phyloP scores from a whole-genome alignment of 92 coral and sea anemone species.

The Epizoanthus ramosus region DNA sequence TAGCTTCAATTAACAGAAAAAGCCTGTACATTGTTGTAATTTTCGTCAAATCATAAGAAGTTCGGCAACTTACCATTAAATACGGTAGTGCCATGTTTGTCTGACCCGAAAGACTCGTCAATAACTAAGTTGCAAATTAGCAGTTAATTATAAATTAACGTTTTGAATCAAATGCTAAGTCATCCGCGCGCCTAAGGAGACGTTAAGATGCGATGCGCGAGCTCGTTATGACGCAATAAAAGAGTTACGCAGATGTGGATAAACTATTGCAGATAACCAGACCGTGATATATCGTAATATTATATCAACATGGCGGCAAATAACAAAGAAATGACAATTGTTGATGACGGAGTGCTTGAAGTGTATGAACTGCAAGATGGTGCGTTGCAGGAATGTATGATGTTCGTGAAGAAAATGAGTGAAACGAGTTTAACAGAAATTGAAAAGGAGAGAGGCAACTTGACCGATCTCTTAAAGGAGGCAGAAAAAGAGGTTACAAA shows the following conservation, averaged over 20 bases:
- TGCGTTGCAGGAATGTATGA: conserved; percentile 94
- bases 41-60: too few species aligned
- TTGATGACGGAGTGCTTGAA: conserved; percentile 89
- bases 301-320: conserved; percentile 40
- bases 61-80: too few species aligned
- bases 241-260: neutral
- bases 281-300: neutral
- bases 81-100: too few species aligned
- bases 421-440: conserved; percentile 90
- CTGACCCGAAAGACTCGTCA: too few species aligned
- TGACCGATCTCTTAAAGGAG: conserved; percentile 76
- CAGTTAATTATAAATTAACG: too few species aligned
- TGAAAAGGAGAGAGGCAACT: conserved; percentile 77
- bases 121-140: too few species aligned
- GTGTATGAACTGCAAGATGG: conserved; percentile 89
- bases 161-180: too few species aligned
- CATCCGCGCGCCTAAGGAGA: too few species aligned
- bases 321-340: conserved; percentile 83
- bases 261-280: neutral
- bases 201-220: neutral
- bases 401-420: conserved; percentile 97
- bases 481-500: conserved; percentile 91
- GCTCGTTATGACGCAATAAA: conserved; percentile 32
- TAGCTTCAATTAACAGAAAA: too few species aligned
- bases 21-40: too few species aligned